Conservation (phyloP, 2,888 invertebrate species). For the Mechanitis messenoides region DNA sequence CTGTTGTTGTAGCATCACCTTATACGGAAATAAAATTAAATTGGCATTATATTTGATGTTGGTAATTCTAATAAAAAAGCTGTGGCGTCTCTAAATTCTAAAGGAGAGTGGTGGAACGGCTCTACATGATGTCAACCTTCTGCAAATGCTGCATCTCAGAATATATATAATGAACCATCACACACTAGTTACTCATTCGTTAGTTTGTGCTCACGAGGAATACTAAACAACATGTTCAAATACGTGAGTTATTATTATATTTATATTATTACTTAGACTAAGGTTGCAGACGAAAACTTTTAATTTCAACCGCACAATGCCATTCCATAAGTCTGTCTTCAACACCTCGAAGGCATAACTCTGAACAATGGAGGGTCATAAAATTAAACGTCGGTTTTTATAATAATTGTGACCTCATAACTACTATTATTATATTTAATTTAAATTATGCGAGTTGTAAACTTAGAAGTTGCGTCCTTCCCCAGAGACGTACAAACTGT, state of each 20-base stretch:
- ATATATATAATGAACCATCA: constrained; percentile 69
- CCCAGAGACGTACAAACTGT: too few species aligned
- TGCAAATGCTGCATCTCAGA: constrained; percentile 61
- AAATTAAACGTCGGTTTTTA: constrained; percentile 18
- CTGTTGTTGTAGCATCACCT: background rate
- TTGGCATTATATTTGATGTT: constrained; percentile 31
- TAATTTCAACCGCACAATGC: constrained; percentile 13
- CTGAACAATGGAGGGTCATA: constrained; percentile 33
- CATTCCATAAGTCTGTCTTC: constrained; percentile 41
- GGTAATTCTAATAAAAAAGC: constrained; percentile 49
- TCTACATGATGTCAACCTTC: constrained; percentile 62
- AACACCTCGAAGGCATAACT: constrained; percentile 7
- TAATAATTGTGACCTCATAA: background rate
- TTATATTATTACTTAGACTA: constrained; percentile 35
- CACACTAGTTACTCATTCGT: constrained; percentile 70
- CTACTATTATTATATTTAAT: too few species aligned
- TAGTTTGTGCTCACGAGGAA: constrained; percentile 69
- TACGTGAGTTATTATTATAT: constrained; percentile 60
- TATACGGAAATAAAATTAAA: constrained; percentile 17
- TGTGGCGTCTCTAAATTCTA: constrained; percentile 41
- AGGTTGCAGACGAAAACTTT: constrained; percentile 11
- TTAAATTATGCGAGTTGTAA: too few species aligned
- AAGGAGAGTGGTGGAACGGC: constrained; percentile 42
- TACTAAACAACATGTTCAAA: constrained; percentile 70
- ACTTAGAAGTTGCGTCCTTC: too few species aligned